A percentile compares a stretch with the other conserved stretches of the same genome.
Evolutionary conservation across 2,888 invertebrate genomes (phyloP).

Genomic region (Sinotaia quadrata): DNA sequence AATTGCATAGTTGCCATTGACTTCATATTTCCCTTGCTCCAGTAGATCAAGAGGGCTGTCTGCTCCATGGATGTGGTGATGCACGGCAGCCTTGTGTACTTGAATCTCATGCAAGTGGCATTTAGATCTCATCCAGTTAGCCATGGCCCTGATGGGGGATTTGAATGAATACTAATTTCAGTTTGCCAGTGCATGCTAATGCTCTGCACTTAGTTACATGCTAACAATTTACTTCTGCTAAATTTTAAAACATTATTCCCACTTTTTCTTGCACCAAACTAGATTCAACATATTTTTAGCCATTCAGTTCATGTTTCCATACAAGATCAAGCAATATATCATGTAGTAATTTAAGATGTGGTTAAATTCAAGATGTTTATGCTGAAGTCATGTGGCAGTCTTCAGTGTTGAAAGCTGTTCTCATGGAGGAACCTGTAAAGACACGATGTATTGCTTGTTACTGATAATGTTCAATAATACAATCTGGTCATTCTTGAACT

Average conservation of each 20-base stretch:
- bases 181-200: no score
- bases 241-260: neutral
- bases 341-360: no score
- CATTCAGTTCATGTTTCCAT: neutral
- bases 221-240: neutral
- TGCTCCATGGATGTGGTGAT: constrained; percentile 4
- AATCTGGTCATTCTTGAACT: no score
- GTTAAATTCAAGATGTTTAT: no score
- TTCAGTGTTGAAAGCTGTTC: no score
- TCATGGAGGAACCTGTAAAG: no score
- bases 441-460: no score
- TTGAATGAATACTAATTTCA: neutral
- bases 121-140: constrained; percentile 13
- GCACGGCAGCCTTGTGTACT: constrained; percentile 26
- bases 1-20: constrained; percentile 40
- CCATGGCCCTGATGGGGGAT: neutral
- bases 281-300: neutral
- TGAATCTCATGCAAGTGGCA: constrained; percentile 18
- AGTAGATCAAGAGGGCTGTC: constrained; percentile 5
- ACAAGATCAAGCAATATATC: no score
- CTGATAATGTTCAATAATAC: no score
- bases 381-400: no score
- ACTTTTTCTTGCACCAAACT: neutral
- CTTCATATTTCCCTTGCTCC: constrained; percentile 32
- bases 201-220: no score